Conservation (phyloP, 2,888 invertebrate species). For the Melipona bicolor region DNA sequence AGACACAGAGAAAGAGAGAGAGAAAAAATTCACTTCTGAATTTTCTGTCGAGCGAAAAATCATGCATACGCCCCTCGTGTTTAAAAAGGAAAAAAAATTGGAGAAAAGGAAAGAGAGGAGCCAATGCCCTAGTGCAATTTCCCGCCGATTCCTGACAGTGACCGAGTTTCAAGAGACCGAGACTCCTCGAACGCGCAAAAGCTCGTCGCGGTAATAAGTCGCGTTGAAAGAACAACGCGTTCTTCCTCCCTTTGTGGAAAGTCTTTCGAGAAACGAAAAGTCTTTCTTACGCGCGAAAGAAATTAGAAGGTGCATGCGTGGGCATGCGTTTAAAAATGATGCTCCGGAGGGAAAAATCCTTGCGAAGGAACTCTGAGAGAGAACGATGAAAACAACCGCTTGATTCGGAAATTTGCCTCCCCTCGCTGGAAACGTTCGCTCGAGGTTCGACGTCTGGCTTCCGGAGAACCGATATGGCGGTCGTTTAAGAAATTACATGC, state of each 20-base stretch:
- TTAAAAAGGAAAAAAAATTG: no score
- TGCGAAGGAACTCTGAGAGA: background rate
- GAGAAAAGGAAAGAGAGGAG: background rate
- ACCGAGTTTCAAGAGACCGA: background rate
- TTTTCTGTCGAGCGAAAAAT: no score
- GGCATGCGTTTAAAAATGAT: slow-evolving; percentile 9
- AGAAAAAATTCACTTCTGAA: background rate
- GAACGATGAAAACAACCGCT: slow-evolving; percentile 2
- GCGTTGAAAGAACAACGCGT: slow-evolving; percentile 8
- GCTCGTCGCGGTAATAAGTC: slow-evolving; percentile 8
- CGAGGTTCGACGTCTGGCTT: background rate
- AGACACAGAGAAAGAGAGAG: background rate
- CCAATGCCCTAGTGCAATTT: background rate
- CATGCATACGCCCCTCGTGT: no score
- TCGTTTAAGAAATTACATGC: slow-evolving; percentile 33
- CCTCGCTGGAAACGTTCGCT: background rate
- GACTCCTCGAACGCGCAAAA: slow-evolving; percentile 10
- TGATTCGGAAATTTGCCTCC: background rate
- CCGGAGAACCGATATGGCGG: slow-evolving; percentile 6
- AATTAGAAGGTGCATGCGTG: slow-evolving; percentile 9
- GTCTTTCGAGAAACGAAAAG: no score
- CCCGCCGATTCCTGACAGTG: background rate
- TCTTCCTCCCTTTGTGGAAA: background rate
- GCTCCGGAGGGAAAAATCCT: background rate
- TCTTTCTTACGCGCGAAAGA: background rate